Evolutionary conservation across 1,140 invertebrate species (phyloP), one percentile per base, ranked within the genome.

Genomic region (Zaprionus kolodkinae): DNA sequence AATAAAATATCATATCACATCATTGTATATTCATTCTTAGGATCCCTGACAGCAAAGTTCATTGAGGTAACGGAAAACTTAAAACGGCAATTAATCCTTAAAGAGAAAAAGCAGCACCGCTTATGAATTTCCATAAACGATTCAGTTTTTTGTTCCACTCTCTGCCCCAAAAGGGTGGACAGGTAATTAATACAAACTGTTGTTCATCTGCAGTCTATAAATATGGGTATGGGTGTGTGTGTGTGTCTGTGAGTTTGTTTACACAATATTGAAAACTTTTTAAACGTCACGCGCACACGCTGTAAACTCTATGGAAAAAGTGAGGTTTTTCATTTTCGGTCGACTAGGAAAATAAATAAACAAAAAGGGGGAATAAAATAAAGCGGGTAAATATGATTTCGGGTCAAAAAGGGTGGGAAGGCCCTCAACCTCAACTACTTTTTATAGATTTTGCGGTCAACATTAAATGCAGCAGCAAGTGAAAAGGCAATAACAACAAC

Each of bases 361-460:
- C 48, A 74, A 62, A 60, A 36, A 66, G 38, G 30, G 21, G 50
- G 52, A 71, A 61, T 30, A 60, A 54, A 70, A 60, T 33, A 40
- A 55, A 71, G 43, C 13, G 4, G 4, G 17, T 15, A 25, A 21
- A 59, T 35, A 61, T 30, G 38, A 72, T 66, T 76, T 67, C 50
- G 60, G 69, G 74, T 72, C 74, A 76, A 76, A 43, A 48, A 62
- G 40, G n/a, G n/a, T 7, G 15, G 40, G 2, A 45, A 45, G 38
- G 12, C n/a, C 7, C 17, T 52, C 12, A 25, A 13, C 15, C 7
- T 27, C 21, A 17, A 50, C 43, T 30, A 15, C 33, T 43, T 50
- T 70, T 69, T 67, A 67, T 76, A 72, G 63, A 76, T 72, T 72
- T 72, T 72, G 69, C 69, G 70, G 74, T 76, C 62, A 67, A 67